Conservation (phyloP, 2,113 vertebrate genomes). For the Rana temporaria region DNA sequence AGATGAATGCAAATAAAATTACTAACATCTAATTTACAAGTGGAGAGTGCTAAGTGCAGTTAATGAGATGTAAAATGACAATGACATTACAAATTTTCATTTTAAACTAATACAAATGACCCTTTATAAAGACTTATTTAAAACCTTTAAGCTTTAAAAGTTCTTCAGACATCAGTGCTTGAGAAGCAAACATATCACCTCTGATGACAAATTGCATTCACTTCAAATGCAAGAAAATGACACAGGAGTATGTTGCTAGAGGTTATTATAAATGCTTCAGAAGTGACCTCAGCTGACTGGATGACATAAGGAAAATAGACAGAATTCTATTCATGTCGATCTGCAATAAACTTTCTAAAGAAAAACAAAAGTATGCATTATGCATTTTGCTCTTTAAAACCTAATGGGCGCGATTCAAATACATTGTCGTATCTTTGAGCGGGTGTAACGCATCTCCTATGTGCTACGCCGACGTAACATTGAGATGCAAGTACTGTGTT, state of each 20-base stretch:
- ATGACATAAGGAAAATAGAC: background rate
- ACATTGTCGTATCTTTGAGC: too few relatives aligned
- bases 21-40: too few relatives aligned
- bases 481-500: too few relatives aligned
- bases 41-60: too few relatives aligned
- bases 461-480: too few relatives aligned
- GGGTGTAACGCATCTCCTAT: too few relatives aligned
- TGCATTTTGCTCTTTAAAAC: too few relatives aligned
- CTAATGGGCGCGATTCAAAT: too few relatives aligned
- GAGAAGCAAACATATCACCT: constrained; percentile 17
- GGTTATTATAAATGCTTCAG: constrained; percentile 16
- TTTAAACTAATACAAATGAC: background rate
- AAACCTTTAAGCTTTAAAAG: constrained; percentile 2
- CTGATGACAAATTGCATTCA: constrained; percentile 35
- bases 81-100: too few relatives aligned
- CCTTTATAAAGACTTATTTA: background rate
- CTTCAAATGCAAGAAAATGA: constrained; percentile 39
- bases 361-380: background rate
- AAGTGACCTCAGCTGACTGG: constrained; percentile 34
- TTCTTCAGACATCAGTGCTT: background rate
- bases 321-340: background rate
- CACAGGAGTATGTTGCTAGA: constrained; percentile 12
- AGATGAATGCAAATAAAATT: too few relatives aligned
- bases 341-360: constrained; percentile 3
- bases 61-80: too few relatives aligned